These are phyloP conservation scores for Mastacembelus armatus DNA, from an alignment of 2,797 vertebrate genomes.

Conservation along the genomic window DNA sequence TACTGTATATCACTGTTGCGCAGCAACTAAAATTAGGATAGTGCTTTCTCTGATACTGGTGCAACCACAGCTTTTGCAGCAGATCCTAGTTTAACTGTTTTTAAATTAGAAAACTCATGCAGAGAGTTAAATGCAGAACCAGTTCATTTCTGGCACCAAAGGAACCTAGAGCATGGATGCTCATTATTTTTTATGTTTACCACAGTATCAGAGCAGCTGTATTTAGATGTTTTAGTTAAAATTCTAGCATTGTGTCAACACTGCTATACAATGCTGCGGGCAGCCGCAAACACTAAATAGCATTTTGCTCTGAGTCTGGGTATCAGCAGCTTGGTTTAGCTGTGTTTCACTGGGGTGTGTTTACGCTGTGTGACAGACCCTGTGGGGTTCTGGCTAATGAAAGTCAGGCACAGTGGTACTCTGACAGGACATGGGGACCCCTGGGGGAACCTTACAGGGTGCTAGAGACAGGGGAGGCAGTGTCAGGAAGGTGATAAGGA, in stretches of 20 bases:
- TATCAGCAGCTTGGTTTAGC: slow-evolving; percentile 31
- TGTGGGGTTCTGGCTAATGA: slow-evolving; percentile 75
- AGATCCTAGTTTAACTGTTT: slow-evolving; percentile 12
- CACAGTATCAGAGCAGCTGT: not conserved
- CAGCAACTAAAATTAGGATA: not conserved
- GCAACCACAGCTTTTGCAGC: not conserved
- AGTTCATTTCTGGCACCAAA: too few relatives aligned
- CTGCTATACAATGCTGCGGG: slow-evolving; percentile 19
- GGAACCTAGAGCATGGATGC: not conserved
- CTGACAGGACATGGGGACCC: slow-evolving; percentile 73
- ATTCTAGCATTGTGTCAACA: slow-evolving; percentile 22
- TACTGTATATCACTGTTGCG: slow-evolving; percentile 15
- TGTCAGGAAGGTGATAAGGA: slow-evolving; percentile 52
- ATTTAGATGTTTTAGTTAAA: not conserved
- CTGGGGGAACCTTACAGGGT: slow-evolving; percentile 54
- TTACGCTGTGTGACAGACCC: slow-evolving; percentile 67
- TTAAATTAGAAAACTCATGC: too few relatives aligned
- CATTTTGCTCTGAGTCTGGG: slow-evolving; percentile 32
- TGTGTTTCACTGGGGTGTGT: slow-evolving; percentile 53
- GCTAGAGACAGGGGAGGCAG: slow-evolving; percentile 44
- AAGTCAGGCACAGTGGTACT: slow-evolving; percentile 72
- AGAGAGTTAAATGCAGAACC: too few relatives aligned
- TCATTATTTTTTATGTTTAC: not conserved
- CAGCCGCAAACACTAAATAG: slow-evolving; percentile 24
- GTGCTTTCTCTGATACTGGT: slow-evolving; percentile 11